Evolutionary conservation across 2,888 invertebrate genomes (phyloP).

Genomic region (Spisula subtruncata): DNA sequence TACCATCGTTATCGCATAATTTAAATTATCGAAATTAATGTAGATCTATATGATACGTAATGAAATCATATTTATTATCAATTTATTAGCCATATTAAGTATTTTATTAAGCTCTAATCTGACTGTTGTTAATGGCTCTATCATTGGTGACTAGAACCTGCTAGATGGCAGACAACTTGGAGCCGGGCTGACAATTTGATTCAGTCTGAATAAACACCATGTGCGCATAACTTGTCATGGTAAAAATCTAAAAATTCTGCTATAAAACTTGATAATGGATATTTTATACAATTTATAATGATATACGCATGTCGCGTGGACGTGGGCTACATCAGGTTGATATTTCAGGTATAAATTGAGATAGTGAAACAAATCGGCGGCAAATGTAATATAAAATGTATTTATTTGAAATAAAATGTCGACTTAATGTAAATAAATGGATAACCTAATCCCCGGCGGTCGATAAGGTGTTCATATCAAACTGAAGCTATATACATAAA

Average conservation of each 20-base stretch:
- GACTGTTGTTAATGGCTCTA: background rate
- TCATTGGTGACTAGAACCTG: background rate
- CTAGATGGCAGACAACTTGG: background rate
- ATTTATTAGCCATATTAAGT: conserved; percentile 2
- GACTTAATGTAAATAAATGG: background rate
- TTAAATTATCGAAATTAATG: too few species aligned
- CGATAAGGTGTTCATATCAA: background rate
- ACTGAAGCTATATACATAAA: background rate
- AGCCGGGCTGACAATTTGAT: conserved; percentile 4
- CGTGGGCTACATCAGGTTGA: background rate
- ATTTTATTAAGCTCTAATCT: conserved; percentile 1
- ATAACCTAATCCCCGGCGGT: background rate
- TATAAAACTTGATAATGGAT: background rate
- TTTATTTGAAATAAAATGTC: background rate
- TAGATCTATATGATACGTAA: background rate
- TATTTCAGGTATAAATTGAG: background rate
- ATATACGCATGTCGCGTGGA: background rate
- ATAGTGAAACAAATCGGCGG: background rate
- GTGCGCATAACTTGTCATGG: conserved; percentile 20
- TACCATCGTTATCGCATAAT: too few species aligned
- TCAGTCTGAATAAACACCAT: background rate
- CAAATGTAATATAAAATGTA: background rate
- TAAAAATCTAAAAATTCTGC: conserved; percentile 17
- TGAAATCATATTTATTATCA: background rate
- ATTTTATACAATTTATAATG: conserved; percentile 26